Evolutionary conservation across 1,140 invertebrate species (phyloP).

Genomic region (Zaprionus kolodkinae): DNA sequence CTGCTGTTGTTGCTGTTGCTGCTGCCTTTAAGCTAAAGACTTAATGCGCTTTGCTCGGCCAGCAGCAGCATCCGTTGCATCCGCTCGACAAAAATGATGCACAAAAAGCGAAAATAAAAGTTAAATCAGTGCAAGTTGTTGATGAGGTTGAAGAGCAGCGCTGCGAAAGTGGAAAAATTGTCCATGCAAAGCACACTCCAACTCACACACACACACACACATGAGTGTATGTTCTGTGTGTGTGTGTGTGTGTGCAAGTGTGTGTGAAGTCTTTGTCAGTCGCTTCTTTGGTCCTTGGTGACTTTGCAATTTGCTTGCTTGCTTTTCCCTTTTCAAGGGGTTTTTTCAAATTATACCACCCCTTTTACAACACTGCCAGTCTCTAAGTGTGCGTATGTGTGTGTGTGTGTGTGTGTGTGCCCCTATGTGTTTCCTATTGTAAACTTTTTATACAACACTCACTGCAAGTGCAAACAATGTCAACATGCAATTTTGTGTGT

Average conservation of each 20-base stretch:
- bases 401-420: conserved; percentile 10
- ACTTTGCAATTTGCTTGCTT: conserved; percentile 50
- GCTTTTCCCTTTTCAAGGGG: conserved; percentile 48
- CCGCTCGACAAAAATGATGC: conserved; percentile 41
- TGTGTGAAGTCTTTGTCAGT: conserved; percentile 43
- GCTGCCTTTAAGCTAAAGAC: conserved; percentile 74
- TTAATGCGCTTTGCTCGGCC: conserved; percentile 67
- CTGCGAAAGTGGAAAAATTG: conserved; percentile 46
- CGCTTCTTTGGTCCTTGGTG: conserved; percentile 34
- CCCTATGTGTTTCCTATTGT: conserved; percentile 39
- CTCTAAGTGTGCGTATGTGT: not conserved
- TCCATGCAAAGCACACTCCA: not conserved
- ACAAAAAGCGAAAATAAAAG: conserved; percentile 58
- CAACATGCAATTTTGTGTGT: conserved; percentile 47
- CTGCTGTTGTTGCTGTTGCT: conserved; percentile 38
- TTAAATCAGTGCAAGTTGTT: conserved; percentile 55
- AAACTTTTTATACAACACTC: conserved; percentile 36
- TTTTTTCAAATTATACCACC: conserved; percentile 55
- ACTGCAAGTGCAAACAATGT: conserved; percentile 52
- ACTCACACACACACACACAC: conserved; percentile 1
- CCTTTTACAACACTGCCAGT: conserved; percentile 8
- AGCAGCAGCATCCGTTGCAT: conserved; percentile 20
- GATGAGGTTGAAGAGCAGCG: conserved; percentile 32
- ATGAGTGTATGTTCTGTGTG: too few relatives aligned
- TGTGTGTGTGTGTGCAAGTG: not conserved